phyloP scores from a whole-genome alignment of 2,113 vertebrate species.

The Odobenus rosmarus region DNA sequence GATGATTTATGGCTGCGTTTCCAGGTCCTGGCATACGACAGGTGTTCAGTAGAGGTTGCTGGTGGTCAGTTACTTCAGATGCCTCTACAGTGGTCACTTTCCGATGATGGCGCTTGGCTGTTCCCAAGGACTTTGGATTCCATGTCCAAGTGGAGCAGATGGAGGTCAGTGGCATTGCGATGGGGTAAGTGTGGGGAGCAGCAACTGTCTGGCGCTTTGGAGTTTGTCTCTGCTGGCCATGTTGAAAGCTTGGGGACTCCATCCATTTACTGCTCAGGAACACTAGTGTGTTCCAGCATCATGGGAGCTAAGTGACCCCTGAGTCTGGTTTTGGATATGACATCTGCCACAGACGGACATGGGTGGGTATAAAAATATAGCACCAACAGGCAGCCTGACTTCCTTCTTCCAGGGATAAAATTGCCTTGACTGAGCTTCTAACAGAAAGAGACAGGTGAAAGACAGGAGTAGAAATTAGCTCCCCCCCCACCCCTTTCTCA shows the following conservation, averaged over 20 bases:
- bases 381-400: not conserved
- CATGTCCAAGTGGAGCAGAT: too few relatives aligned
- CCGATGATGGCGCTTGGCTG: not conserved
- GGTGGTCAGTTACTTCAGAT: not conserved
- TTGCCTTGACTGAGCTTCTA: not conserved
- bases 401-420: not conserved
- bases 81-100: not conserved
- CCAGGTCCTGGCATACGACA: rapidly evolving
- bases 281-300: not conserved
- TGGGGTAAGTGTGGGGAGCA: too few relatives aligned
- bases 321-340: not conserved
- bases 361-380: not conserved
- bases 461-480: constrained; percentile 16
- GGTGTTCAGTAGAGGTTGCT: not conserved
- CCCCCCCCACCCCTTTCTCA: not conserved
- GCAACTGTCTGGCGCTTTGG: not conserved
- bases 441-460: constrained; percentile 35
- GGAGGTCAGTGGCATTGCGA: not conserved
- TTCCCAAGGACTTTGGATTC: not conserved
- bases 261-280: rapidly evolving
- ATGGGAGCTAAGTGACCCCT: not conserved
- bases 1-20: not conserved
- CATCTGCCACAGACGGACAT: not conserved
- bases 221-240: not conserved
- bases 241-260: rapidly evolving